These are phyloP conservation scores for Drosophila prostipennis DNA, from an alignment of 2,888 invertebrate genomes.

Conservation along the genomic window DNA sequence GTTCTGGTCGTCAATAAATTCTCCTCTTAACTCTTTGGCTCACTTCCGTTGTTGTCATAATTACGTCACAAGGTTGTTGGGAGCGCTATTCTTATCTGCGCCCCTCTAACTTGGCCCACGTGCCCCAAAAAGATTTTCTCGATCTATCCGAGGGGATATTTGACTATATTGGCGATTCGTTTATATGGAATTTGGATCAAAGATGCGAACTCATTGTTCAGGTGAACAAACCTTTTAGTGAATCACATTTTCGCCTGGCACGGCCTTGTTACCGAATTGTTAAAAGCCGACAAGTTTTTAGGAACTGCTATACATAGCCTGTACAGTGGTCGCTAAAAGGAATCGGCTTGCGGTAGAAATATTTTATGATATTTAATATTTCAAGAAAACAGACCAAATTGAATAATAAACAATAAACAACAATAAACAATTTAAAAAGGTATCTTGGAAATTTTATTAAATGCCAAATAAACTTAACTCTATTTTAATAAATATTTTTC, in stretches of 20 bases:
- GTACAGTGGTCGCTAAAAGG: slow-evolving; percentile 1
- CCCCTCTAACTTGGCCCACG: slow-evolving; percentile 44
- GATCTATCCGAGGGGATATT: neutral
- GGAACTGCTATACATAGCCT: neutral
- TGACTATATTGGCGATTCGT: neutral
- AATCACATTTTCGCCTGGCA: slow-evolving; percentile 12
- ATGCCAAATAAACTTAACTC: too few species aligned
- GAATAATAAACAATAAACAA: too few species aligned
- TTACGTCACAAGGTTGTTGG: slow-evolving; percentile 73
- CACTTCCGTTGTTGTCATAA: slow-evolving; percentile 63
- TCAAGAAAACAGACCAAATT: too few species aligned
- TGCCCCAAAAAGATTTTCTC: slow-evolving; percentile 37
- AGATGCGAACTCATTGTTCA: slow-evolving; percentile 36
- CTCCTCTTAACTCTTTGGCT: slow-evolving; percentile 3
- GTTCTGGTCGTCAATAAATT: slow-evolving; percentile 6
- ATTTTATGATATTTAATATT: too few species aligned
- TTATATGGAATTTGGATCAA: slow-evolving; percentile 9
- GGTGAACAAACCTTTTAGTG: slow-evolving; percentile 41
- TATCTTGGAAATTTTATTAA: too few species aligned
- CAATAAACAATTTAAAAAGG: too few species aligned
- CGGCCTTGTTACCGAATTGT: slow-evolving; percentile 27
- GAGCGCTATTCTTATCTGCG: neutral
- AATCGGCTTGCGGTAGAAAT: too few species aligned
- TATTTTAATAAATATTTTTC: too few species aligned
- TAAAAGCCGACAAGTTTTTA: slow-evolving; percentile 9